Evolutionary conservation across 1,140 invertebrate species (phyloP), one percentile per base, ranked within the genome.

Genomic region (Caenorhabditis latens): DNA sequence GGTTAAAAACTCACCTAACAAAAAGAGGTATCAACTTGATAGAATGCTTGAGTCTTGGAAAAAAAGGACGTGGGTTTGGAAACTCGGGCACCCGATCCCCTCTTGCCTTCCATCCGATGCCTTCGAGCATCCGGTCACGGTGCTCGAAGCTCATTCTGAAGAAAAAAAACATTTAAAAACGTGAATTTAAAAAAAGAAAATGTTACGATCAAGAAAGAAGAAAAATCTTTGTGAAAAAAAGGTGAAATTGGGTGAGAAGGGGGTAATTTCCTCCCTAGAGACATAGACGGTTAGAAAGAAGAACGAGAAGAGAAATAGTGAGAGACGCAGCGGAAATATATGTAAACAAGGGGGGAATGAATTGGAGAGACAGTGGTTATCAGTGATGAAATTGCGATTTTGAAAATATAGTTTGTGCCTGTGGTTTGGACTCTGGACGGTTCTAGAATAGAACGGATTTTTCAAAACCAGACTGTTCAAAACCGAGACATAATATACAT

Each of bases 21-120:
- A 87, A 40, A 32, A 86, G 50, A 40, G 85, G 85, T 42, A 86
- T 50, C 32, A 88, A 14, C 40, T 84, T 63, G 21, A 71, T 65
- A 9, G 75, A 40, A 48, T 88, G 88, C n/a, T 58, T 65, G 1
- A 88, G 53, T 57, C 85, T 13, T 6, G 88, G 88, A 48, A 88
- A 87, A 43, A 88, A 88, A 4, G 85, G 85, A 1, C 42, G 24
- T 14, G 55, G 58, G 19, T 48, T 75, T 7, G 58, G 63, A 40
- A 57, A 53, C 19, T 88, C 87, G 0, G 85, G 65, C 21, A 71
- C 40, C 19, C 53, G 88, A 71, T 88, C 82, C 13, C 88, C 88
- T 13, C 75, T 24, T 16, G 88, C 88, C 53, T 61, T 87, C 88
- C 88, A 88, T 6, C 88, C 88, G 58, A 57, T 65, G 11, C 86